phyloP scores from a whole-genome alignment of 1,140 invertebrate genomes.

The Drosophila lacertosa region DNA sequence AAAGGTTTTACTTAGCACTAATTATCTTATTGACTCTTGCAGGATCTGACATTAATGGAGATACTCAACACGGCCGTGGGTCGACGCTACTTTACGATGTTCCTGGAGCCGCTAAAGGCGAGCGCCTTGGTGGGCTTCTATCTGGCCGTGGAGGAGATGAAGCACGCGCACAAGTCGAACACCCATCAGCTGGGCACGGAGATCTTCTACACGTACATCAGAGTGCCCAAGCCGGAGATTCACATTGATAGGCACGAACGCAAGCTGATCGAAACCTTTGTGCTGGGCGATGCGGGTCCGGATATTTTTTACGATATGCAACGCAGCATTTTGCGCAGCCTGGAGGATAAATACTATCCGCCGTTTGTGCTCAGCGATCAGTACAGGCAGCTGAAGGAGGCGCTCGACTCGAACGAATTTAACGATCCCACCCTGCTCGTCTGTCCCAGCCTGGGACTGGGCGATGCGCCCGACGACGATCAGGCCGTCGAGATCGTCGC shows the following conservation, averaged over 20 bases:
- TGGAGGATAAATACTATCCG: slow-evolving; percentile 95
- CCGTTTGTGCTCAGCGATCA: slow-evolving; percentile 94
- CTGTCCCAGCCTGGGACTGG: slow-evolving; percentile 46
- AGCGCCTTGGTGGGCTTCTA: slow-evolving; percentile 93
- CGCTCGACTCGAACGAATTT: slow-evolving; percentile 88
- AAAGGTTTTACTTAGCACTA: no score
- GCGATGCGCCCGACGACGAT: slow-evolving; percentile 72
- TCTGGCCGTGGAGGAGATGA: slow-evolving; percentile 93
- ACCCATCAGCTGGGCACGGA: slow-evolving; percentile 95
- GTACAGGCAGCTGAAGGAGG: slow-evolving; percentile 90
- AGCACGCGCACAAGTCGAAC: slow-evolving; percentile 88
- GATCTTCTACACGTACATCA: slow-evolving; percentile 95
- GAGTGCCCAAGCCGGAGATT: slow-evolving; percentile 90
- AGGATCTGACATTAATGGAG: slow-evolving; percentile 87
- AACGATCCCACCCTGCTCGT: slow-evolving; percentile 80
- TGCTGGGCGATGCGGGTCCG: slow-evolving; percentile 91
- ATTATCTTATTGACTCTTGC: background rate
- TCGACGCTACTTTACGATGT: slow-evolving; percentile 90
- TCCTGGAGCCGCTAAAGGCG: slow-evolving; percentile 91
- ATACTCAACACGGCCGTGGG: slow-evolving; percentile 89
- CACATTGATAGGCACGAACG: slow-evolving; percentile 86
- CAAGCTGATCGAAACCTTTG: slow-evolving; percentile 94
- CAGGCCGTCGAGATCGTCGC: slow-evolving; percentile 63
- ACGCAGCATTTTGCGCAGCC: slow-evolving; percentile 89
- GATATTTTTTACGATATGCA: slow-evolving; percentile 95